Conservation (phyloP, 2,113 vertebrate species). For the Engystomops pustulosus region DNA sequence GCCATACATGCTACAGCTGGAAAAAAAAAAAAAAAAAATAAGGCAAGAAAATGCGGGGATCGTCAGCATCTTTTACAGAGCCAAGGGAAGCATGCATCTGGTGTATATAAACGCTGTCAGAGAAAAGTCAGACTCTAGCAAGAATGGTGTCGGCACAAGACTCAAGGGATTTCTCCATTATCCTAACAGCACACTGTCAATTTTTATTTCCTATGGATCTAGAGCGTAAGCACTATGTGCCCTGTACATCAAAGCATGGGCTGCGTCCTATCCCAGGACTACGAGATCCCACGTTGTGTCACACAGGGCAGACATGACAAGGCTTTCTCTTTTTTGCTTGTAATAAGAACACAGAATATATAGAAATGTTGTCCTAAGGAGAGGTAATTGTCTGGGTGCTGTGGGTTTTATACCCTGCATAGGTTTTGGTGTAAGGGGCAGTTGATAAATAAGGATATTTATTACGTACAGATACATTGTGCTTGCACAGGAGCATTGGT, state of each 20-base stretch:
- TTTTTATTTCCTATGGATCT: neutral
- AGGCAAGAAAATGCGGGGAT: neutral
- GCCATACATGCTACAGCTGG: neutral
- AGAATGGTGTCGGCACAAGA: neutral
- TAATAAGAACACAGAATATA: too few species aligned
- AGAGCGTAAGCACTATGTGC: neutral
- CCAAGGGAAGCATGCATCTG: conserved; percentile 2
- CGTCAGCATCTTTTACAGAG: neutral
- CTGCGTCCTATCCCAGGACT: neutral
- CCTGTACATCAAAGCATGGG: neutral
- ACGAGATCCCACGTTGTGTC: too few species aligned
- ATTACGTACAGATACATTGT: too few species aligned
- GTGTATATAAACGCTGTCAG: neutral
- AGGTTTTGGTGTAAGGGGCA: too few species aligned
- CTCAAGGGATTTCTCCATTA: neutral
- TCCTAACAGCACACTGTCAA: neutral
- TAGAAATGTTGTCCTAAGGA: too few species aligned
- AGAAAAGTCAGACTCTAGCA: neutral
- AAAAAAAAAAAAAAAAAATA: neutral
- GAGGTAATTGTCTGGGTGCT: too few species aligned
- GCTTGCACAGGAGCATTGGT: too few species aligned
- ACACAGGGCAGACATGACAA: too few species aligned
- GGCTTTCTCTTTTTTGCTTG: too few species aligned
- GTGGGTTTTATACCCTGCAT: too few species aligned
- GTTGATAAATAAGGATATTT: too few species aligned